phyloP scores from a whole-genome alignment of 2,113 vertebrate genomes.

The Rhabdornis inornatus region DNA sequence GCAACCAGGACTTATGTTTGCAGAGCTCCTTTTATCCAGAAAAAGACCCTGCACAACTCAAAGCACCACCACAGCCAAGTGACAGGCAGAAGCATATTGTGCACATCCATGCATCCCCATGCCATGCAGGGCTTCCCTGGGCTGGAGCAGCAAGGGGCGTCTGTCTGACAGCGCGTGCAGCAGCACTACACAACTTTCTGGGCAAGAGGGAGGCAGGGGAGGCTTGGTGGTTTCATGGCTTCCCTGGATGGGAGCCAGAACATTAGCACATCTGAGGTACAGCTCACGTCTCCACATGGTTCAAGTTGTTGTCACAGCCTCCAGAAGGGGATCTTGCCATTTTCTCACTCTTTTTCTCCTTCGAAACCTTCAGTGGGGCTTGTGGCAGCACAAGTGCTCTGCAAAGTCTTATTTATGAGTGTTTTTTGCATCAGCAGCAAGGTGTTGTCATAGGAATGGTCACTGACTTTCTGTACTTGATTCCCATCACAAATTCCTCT shows the following conservation, averaged over 20 bases:
- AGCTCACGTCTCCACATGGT: neutral
- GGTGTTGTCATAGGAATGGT: neutral
- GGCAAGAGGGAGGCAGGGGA: neutral
- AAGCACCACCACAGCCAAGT: neutral
- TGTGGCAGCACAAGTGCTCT: neutral
- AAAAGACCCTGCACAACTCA: neutral
- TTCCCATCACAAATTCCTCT: neutral
- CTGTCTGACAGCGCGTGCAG: neutral
- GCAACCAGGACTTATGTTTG: neutral
- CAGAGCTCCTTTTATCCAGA: neutral
- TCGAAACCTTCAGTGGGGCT: accelerated
- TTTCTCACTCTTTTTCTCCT: neutral
- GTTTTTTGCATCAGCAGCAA: neutral
- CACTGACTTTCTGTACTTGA: neutral
- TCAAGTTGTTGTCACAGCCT: neutral
- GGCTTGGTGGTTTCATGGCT: neutral
- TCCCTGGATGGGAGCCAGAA: constrained; percentile 13
- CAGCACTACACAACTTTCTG: neutral
- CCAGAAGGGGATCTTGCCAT: neutral
- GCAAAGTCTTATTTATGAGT: neutral
- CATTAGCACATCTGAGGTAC: constrained; percentile 19
- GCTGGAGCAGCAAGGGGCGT: neutral
- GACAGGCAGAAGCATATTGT: neutral
- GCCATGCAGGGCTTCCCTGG: neutral
- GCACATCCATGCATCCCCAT: neutral